Percentiles rank a stretch among this genome's conserved stretches.
Conservation (phyloP, 2,113 vertebrate genomes). For the Otus sunia region DNA sequence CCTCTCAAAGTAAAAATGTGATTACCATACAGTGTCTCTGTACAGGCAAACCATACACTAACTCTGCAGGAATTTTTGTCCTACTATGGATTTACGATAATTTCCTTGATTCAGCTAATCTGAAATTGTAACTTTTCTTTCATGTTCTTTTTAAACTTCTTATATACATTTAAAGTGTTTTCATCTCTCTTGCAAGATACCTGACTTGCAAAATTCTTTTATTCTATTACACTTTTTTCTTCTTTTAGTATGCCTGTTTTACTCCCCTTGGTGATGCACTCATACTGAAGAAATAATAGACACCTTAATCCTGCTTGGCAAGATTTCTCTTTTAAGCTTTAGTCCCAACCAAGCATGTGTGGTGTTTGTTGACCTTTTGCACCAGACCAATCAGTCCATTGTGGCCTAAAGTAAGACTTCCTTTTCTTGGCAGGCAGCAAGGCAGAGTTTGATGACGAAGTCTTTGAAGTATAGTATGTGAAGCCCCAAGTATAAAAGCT, state of each 20-base stretch:
- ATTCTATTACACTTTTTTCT: not conserved
- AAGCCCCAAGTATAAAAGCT: constrained; percentile 25
- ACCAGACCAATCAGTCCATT: constrained; percentile 42
- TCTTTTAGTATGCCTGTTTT: constrained; percentile 17
- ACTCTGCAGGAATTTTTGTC: not conserved
- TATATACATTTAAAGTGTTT: not conserved
- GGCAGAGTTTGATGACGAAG: not conserved
- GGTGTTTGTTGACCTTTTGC: constrained; percentile 60
- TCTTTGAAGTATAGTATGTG: constrained; percentile 46
- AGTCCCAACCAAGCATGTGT: constrained; percentile 14
- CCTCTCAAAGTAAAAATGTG: not conserved
- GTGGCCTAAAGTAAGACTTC: constrained; percentile 58
- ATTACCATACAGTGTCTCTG: not conserved
- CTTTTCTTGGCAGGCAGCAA: constrained; percentile 56
- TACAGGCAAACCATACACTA: not conserved
- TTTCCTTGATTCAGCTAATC: not conserved
- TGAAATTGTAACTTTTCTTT: not conserved
- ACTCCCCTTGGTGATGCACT: not conserved
- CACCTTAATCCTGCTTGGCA: constrained; percentile 24
- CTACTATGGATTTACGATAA: not conserved
- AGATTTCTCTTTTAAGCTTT: constrained; percentile 37
- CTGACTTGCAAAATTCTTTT: constrained; percentile 14
- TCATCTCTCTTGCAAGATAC: not conserved
- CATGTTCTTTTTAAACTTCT: not conserved
- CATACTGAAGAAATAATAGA: constrained; percentile 10